Conservation (phyloP, 2,888 invertebrate genomes). For the Neria commutata region DNA sequence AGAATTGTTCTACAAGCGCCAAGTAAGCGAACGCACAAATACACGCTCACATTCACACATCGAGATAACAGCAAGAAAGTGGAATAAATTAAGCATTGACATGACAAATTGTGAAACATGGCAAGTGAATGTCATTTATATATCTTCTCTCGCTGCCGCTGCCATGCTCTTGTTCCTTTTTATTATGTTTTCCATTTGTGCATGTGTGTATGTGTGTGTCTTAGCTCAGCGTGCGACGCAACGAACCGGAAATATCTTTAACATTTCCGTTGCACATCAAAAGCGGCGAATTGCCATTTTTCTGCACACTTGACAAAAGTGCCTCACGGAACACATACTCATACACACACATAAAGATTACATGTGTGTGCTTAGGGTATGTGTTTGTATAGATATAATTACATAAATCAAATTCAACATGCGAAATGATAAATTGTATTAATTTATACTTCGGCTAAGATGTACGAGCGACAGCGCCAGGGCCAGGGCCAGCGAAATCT, state of each 20-base stretch:
- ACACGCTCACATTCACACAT: no score
- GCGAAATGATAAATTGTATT: constrained; percentile 56
- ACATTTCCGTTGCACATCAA: constrained; percentile 49
- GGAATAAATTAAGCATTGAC: constrained; percentile 12
- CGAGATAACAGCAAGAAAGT: neutral
- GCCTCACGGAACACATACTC: constrained; percentile 29
- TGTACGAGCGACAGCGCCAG: neutral
- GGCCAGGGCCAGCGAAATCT: no score
- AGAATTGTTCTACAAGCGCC: no score
- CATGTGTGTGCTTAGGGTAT: neutral
- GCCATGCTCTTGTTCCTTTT: neutral
- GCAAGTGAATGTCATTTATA: constrained; percentile 4
- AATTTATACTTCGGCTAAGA: constrained; percentile 42
- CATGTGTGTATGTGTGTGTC: neutral
- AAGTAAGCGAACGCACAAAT: no score
- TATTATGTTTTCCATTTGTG: constrained; percentile 3
- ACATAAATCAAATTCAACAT: constrained; percentile 55
- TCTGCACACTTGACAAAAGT: constrained; percentile 54
- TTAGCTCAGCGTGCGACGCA: constrained; percentile 34
- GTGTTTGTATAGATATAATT: constrained; percentile 42
- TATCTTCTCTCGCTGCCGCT: neutral
- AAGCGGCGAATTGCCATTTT: constrained; percentile 48
- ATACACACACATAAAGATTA: neutral
- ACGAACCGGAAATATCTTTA: constrained; percentile 52
- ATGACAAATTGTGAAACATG: constrained; percentile 18